Evolutionary conservation across 2,888 invertebrate genomes (phyloP), one percentile per base, ranked within the genome.

Genomic region (Chaetogeoica ovagalla): DNA sequence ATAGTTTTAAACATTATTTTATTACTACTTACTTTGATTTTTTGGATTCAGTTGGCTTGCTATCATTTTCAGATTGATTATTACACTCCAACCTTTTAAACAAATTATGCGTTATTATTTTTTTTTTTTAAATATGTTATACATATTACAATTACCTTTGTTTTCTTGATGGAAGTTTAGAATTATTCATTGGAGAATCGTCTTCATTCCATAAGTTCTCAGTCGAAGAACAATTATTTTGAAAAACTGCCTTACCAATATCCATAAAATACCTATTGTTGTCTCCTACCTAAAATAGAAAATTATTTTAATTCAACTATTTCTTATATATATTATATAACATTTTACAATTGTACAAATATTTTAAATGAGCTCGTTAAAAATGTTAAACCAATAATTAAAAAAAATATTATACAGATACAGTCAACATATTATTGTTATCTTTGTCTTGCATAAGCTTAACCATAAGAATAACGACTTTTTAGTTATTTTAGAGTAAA

Each of bases 211-310:
- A 79, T 71, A 63, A 57, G 5, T 39, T 55, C 17, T 71, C 70
- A 13, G 71, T 79, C 2, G 79, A 79, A 23, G 70, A 62, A 71
- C 79, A 71, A 55, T 71, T 23, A 71, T 55, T 71, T 57, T 79
- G 62, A 43, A 63, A 71, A 63, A 8, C 55, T 13, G 39, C 63
- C 5, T 79, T 71, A 30, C 55, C 71, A 71, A 79, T 63, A 57
- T 79, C 79, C 70, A 79, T 71, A 2, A 79, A 70, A 57, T 79
- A 79, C 71, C 55, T 71, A 30, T 79, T 71, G 3, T 43, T 43
- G 57, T 79, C 70, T 13, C 11, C 23, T 52, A 15, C 21, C 69
- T 77, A 55, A 68, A 60, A 43, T 43, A 71, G n/a, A 71, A 39
- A 21, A 15, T 30, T 3, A 21, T 9, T n/a, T 71, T 3, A 39